These are phyloP conservation scores for Lytechinus pictus DNA, from an alignment of 35 echinoderm and acorn worm species.

Conservation along the genomic window DNA sequence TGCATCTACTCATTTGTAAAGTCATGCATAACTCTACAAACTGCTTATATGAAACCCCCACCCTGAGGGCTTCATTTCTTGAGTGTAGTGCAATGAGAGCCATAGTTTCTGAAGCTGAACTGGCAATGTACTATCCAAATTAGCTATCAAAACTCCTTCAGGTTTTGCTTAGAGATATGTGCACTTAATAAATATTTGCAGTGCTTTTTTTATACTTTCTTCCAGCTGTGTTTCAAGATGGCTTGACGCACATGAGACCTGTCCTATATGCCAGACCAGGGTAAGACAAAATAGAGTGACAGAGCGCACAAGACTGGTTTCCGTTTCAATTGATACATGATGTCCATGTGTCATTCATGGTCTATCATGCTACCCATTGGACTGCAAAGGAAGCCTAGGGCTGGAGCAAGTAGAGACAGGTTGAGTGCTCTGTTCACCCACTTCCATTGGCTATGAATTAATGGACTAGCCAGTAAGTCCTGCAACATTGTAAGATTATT, in stretches of 20 bases:
- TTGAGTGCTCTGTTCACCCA: neutral
- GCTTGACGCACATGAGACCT: conserved; percentile 57
- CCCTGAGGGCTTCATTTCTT: too few relatives aligned
- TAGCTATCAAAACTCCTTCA: too few relatives aligned
- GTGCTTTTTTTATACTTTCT: conserved; percentile 2
- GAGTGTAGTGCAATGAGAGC: too few relatives aligned
- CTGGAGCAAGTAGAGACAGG: neutral
- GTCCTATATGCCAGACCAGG: conserved; percentile 61
- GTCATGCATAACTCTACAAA: too few relatives aligned
- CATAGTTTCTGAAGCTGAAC: too few relatives aligned
- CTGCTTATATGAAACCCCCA: too few relatives aligned
- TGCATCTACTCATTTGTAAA: too few relatives aligned
- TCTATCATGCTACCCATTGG: neutral
- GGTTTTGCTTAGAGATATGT: neutral
- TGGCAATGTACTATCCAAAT: too few relatives aligned
- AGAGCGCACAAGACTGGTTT: neutral
- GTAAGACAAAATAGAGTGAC: neutral
- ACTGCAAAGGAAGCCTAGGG: neutral
- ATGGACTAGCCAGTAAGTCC: neutral
- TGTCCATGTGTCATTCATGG: neutral
- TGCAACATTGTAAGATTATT: neutral
- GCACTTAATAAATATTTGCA: neutral
- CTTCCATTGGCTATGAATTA: neutral
- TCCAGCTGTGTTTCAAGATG: conserved; percentile 64
- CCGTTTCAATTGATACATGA: neutral